Conservation (phyloP, 1,140 invertebrate genomes). For the Daktulosphaira vitifoliae region DNA sequence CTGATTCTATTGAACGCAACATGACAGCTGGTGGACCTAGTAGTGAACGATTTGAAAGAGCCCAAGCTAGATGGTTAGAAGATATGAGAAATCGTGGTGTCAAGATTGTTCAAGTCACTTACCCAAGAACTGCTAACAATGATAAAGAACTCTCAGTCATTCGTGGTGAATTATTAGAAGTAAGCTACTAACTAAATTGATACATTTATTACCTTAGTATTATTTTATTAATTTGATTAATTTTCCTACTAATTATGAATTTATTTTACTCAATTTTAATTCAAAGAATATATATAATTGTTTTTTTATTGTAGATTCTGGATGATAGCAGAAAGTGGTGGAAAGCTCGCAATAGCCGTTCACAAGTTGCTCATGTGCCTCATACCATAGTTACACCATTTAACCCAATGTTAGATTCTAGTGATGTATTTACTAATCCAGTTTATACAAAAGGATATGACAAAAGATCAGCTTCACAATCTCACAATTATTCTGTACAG, state of each 20-base stretch:
- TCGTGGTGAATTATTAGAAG: slow-evolving; percentile 90
- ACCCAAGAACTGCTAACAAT: slow-evolving; percentile 93
- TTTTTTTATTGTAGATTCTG: slow-evolving; percentile 71
- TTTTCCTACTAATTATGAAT: too few species aligned
- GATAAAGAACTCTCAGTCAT: slow-evolving; percentile 94
- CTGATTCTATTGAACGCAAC: slow-evolving; percentile 63
- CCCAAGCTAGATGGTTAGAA: slow-evolving; percentile 56
- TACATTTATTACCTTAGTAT: too few species aligned
- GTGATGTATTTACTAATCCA: slow-evolving; percentile 63
- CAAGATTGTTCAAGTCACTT: slow-evolving; percentile 85
- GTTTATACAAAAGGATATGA: slow-evolving; percentile 52
- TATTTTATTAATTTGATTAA: too few species aligned
- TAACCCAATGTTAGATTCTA: slow-evolving; percentile 43
- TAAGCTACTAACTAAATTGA: slow-evolving; percentile 43
- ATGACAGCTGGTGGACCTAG: slow-evolving; percentile 39
- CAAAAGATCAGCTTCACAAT: slow-evolving; percentile 20
- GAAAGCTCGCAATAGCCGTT: slow-evolving; percentile 85
- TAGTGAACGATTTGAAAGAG: slow-evolving; percentile 46
- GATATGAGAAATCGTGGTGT: slow-evolving; percentile 63
- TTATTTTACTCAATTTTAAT: too few species aligned
- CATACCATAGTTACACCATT: slow-evolving; percentile 88
- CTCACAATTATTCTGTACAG: slow-evolving; percentile 11
- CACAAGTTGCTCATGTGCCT: slow-evolving; percentile 86
- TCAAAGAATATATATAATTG: too few species aligned
- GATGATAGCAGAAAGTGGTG: slow-evolving; percentile 97